phyloP scores from a whole-genome alignment of 2,888 invertebrate species.

The Druceiella hillmani region DNA sequence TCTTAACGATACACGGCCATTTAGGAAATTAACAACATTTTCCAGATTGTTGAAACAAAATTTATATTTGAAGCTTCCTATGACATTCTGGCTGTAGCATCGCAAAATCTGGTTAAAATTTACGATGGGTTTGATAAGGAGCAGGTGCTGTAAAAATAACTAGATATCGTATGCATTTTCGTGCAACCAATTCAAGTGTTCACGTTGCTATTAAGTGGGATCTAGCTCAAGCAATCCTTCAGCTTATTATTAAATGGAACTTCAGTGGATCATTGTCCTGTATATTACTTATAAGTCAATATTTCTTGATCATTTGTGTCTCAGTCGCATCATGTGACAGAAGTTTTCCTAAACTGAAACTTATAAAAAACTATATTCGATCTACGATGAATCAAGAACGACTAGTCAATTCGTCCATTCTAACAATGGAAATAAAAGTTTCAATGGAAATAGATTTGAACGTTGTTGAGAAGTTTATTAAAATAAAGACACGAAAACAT shows the following conservation, averaged over 20 bases:
- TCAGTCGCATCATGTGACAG: slow-evolving; percentile 2
- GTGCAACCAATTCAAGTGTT: not conserved
- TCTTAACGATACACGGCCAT: no score
- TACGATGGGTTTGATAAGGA: slow-evolving; percentile 6
- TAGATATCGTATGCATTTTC: not conserved
- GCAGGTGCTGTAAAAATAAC: not conserved
- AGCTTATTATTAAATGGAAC: slow-evolving; percentile 4
- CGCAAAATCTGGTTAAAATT: slow-evolving; percentile 1
- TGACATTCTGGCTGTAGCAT: slow-evolving; percentile 3
- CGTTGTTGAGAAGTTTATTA: not conserved
- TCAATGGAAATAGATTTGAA: not conserved
- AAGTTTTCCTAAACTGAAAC: slow-evolving; percentile 4
- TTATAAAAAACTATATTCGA: slow-evolving; percentile 2
- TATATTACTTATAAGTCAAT: not conserved
- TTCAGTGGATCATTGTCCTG: not conserved
- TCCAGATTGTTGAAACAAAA: slow-evolving; percentile 4
- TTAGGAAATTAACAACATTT: slow-evolving; percentile 2
- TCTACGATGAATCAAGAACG: slow-evolving; percentile 4
- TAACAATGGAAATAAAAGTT: slow-evolving; percentile 1
- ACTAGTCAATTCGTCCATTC: not conserved
- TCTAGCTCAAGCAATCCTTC: not conserved
- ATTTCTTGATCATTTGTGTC: not conserved
- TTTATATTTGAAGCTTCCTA: slow-evolving; percentile 3
- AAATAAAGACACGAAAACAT: slow-evolving; percentile 1
- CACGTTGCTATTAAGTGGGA: not conserved